phyloP scores from a whole-genome alignment of 1,140 invertebrate genomes.

The Archivesica marissinica region DNA sequence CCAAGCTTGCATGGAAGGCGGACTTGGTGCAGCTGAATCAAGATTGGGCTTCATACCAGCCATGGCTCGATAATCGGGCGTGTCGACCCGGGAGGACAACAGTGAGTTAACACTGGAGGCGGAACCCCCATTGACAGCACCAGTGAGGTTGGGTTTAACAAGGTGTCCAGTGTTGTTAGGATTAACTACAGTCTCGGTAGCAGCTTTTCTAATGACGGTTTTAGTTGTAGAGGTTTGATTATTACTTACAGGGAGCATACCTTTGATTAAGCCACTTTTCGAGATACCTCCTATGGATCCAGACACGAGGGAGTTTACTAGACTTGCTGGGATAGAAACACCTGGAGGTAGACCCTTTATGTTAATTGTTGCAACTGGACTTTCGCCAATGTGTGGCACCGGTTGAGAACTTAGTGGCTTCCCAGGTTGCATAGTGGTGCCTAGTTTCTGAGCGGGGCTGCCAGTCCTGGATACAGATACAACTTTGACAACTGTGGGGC shows the following conservation, averaged over 20 bases:
- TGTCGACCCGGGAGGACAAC: neutral
- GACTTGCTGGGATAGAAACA: constrained; percentile 49
- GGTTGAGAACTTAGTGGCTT: neutral
- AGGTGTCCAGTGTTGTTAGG: neutral
- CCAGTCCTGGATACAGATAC: constrained; percentile 51
- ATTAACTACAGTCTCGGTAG: neutral
- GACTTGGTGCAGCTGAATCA: neutral
- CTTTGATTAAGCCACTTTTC: constrained; percentile 14
- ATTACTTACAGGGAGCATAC: neutral
- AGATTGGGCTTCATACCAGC: constrained; percentile 8
- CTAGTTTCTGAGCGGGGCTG: neutral
- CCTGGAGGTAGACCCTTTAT: constrained; percentile 60
- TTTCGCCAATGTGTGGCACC: constrained; percentile 9
- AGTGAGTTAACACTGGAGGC: neutral
- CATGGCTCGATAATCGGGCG: neutral
- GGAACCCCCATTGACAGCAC: neutral
- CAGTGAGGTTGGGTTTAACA: neutral
- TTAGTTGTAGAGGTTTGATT: neutral
- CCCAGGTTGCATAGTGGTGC: neutral
- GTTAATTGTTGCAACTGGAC: constrained; percentile 55
- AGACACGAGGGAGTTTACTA: constrained; percentile 57
- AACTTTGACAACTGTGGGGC: constrained; percentile 56
- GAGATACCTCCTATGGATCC: constrained; percentile 55
- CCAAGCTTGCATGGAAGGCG: constrained; percentile 78
- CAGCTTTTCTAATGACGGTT: constrained; percentile 6